A percentile compares a stretch with the other conserved stretches of the same genome.
Conservation (phyloP, 2,113 vertebrate species). For the Connochaetes taurinus region DNA sequence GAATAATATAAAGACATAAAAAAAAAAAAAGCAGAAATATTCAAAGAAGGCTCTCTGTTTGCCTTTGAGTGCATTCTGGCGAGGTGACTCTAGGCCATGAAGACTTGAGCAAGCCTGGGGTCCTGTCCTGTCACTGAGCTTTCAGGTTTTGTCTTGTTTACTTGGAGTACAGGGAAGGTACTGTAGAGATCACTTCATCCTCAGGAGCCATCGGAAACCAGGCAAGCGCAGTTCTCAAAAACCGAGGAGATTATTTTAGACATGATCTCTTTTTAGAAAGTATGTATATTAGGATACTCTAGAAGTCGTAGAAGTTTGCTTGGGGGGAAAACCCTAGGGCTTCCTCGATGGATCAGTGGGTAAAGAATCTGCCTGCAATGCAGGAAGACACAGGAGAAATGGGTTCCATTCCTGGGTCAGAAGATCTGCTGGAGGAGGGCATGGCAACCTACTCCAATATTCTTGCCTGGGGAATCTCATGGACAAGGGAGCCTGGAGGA, state of each 20-base stretch:
- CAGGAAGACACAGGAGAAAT: background rate
- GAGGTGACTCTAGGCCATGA: background rate
- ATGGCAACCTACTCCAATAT: background rate
- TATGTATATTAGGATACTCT: background rate
- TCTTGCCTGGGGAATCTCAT: background rate
- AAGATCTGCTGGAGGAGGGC: background rate
- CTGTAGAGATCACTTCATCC: conserved; percentile 17
- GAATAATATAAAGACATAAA: background rate
- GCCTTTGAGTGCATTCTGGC: background rate
- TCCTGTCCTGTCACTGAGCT: background rate
- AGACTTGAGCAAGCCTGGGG: background rate
- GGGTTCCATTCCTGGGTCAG: background rate
- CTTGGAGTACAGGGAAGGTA: background rate
- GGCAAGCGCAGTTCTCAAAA: background rate
- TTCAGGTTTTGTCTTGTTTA: conserved; percentile 31
- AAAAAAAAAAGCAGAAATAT: conserved; percentile 22
- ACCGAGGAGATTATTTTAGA: conserved; percentile 5
- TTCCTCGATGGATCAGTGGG: background rate
- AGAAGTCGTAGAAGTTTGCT: background rate
- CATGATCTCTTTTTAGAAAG: background rate
- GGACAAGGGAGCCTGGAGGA: background rate
- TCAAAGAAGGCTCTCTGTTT: conserved; percentile 45
- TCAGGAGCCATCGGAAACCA: conserved; percentile 24
- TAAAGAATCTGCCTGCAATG: background rate
- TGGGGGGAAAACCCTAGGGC: background rate